Evolutionary conservation across 2,797 vertebrate species (phyloP).

Genomic region (Bucorvus abyssinicus): DNA sequence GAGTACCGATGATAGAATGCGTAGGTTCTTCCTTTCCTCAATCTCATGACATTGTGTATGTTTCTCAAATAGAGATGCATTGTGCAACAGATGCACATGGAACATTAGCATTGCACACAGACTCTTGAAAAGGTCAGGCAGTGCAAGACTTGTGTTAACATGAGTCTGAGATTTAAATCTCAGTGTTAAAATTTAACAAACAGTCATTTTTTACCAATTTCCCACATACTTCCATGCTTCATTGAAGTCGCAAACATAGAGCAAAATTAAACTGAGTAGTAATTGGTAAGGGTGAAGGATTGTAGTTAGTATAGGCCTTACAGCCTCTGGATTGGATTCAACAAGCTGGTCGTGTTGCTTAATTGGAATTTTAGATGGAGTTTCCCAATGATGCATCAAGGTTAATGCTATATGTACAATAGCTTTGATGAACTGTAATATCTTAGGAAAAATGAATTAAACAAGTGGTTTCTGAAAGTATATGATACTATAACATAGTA

Average conservation of each 20-base stretch:
- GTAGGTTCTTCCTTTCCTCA: neutral
- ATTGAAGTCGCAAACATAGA: neutral
- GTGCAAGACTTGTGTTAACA: neutral
- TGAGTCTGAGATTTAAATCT: neutral
- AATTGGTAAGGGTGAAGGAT: neutral
- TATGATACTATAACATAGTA: constrained; percentile 40
- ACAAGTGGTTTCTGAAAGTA: constrained; percentile 41
- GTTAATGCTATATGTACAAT: constrained; percentile 26
- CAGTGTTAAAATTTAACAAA: neutral
- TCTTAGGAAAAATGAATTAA: constrained; percentile 42
- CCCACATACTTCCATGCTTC: neutral
- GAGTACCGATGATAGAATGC: neutral
- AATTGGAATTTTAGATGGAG: constrained; percentile 44
- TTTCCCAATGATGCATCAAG: constrained; percentile 22
- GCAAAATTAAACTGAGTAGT: neutral
- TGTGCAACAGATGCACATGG: neutral
- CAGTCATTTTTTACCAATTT: neutral
- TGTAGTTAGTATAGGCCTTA: neutral
- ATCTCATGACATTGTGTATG: neutral
- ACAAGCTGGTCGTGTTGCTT: neutral
- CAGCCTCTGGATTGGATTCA: constrained; percentile 19
- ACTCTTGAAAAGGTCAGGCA: neutral
- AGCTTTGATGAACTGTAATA: constrained; percentile 56
- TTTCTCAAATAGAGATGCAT: neutral
- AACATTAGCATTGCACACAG: neutral